Evolutionary conservation across 1,140 invertebrate species (phyloP).

Genomic region (Maconellicoccus hirsutus): DNA sequence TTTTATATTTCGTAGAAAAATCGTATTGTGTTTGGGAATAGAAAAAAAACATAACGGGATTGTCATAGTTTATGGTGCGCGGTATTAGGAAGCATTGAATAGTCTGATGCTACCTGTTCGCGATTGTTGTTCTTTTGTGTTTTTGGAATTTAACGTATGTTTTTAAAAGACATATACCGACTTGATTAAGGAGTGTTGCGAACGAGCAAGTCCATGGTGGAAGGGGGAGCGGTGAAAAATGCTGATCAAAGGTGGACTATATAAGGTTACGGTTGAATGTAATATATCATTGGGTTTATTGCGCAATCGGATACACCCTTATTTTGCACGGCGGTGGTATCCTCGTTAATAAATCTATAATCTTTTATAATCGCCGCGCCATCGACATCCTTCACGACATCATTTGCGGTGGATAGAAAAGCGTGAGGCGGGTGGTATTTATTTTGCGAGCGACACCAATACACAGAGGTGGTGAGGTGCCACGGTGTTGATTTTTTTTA

Average conservation of each 20-base stretch:
- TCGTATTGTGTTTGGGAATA: no score
- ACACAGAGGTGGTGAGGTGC: no score
- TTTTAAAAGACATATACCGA: neutral
- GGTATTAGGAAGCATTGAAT: neutral
- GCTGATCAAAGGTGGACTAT: no score
- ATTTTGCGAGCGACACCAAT: neutral
- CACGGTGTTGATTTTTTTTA: no score
- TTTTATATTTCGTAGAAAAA: no score
- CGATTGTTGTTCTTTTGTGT: conserved; percentile 8
- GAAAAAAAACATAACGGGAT: no score
- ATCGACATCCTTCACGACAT: conserved; percentile 2
- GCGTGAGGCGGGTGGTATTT: neutral
- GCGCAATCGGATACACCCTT: neutral
- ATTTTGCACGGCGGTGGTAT: neutral
- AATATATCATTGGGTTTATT: neutral
- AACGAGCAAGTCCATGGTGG: neutral
- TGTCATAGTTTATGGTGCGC: neutral
- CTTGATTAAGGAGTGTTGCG: conserved; percentile 3
- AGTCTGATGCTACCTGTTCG: neutral
- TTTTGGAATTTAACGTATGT: conserved; percentile 1
- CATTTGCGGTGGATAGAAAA: no score
- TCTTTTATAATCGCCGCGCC: neutral
- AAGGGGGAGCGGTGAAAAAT: neutral
- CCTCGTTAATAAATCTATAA: neutral
- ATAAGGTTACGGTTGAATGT: neutral